phyloP scores from a whole-genome alignment of 2,797 vertebrate species.

The Myotis myotis region DNA sequence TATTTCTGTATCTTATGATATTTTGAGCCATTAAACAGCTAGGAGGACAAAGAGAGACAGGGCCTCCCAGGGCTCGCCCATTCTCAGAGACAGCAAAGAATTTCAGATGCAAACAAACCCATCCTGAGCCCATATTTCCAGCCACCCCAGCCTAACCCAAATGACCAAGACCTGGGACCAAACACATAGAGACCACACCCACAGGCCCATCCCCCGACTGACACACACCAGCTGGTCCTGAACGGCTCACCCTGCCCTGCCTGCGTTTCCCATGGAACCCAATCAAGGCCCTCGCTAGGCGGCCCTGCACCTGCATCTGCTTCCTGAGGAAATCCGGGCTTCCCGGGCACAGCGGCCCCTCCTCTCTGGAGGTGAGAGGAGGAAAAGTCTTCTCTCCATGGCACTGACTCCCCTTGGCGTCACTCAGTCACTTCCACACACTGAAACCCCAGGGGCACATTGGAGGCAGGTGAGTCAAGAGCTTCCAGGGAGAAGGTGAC shows the following conservation, averaged over 20 bases:
- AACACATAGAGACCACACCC: not conserved
- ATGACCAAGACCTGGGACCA: not conserved
- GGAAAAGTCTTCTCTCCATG: not conserved
- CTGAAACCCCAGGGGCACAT: not conserved
- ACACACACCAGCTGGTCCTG: accelerated
- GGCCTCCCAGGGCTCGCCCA: too few species aligned
- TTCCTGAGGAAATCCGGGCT: not conserved
- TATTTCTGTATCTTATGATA: not conserved
- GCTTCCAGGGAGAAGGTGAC: not conserved
- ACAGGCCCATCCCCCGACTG: accelerated
- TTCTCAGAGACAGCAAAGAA: not conserved
- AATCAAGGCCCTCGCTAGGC: not conserved
- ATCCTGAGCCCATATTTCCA: not conserved
- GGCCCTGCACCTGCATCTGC: not conserved
- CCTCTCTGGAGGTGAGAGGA: too few species aligned
- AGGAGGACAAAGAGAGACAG: not conserved
- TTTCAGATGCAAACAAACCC: not conserved
- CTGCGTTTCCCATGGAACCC: not conserved
- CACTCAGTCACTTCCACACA: not conserved
- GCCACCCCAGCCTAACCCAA: not conserved
- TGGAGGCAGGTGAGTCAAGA: not conserved
- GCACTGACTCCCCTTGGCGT: not conserved
- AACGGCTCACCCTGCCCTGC: not conserved
- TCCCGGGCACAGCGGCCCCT: too few species aligned
- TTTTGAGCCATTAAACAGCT: not conserved